A percentile compares a stretch with the other conserved stretches of the same genome.
Evolutionary conservation across 2,888 invertebrate genomes (phyloP).

Genomic region (Eupithecia centaureata): DNA sequence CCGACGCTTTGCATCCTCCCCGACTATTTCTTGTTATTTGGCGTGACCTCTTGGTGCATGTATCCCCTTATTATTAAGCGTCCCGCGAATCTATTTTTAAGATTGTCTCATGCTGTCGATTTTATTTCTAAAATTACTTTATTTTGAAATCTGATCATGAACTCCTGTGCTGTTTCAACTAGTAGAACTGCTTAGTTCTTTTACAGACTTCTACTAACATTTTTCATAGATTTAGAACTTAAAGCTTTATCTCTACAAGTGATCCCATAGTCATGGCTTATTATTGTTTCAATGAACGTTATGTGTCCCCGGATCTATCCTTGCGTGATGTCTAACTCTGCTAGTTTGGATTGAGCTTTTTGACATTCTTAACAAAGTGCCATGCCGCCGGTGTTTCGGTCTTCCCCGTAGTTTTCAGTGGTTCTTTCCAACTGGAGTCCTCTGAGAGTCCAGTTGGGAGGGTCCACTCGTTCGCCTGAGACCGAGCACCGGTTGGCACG

Average conservation of each 20-base stretch:
- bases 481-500: conserved; percentile 79
- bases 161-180: conserved; percentile 61
- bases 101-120: conserved; percentile 55
- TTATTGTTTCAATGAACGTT: conserved; percentile 63
- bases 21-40: conserved; percentile 71
- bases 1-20: conserved; percentile 84
- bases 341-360: conserved; percentile 50
- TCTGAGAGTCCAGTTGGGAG: not conserved
- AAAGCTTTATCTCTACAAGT: conserved; percentile 73
- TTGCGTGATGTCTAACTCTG: conserved; percentile 52
- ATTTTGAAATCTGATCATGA: conserved; percentile 53
- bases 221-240: conserved; percentile 57
- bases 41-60: conserved; percentile 85
- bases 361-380: conserved; percentile 51
- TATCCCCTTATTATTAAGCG: conserved; percentile 68
- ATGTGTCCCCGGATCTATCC: conserved; percentile 60
- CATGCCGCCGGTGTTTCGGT: conserved; percentile 65
- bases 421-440: conserved; percentile 14
- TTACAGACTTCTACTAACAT: conserved; percentile 57
- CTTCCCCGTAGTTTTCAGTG: conserved; percentile 48
- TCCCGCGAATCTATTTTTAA: conserved; percentile 56
- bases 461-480: conserved; percentile 35
- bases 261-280: conserved; percentile 72
- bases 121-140: conserved; percentile 54
- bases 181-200: conserved; percentile 76